Evolutionary conservation across 2,113 vertebrate species (phyloP), one percentile per base, ranked within the genome.

Genomic region (Mustela lutreola): DNA sequence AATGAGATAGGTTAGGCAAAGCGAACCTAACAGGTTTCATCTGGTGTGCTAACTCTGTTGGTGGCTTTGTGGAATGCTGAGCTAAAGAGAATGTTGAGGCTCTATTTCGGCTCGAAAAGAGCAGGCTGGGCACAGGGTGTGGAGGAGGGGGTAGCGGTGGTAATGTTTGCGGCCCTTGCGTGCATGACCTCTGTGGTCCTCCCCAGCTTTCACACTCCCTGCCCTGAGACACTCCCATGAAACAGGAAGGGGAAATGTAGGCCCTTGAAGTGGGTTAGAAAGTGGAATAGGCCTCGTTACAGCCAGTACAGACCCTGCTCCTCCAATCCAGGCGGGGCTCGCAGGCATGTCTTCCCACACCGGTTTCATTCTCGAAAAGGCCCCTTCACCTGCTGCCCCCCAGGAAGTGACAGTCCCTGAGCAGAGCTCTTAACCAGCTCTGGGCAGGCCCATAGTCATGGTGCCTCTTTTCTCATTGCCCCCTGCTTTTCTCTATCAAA

Each of bases 41-140:
- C 33, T 76, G 63, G 73, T 1, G 76, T 71, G 15, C n/a, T 81
- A 53, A 75, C 50, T 87, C 5, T 62, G 4, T 56, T 80, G 71
- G 42, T n/a, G 63, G 48, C 83, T 94, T 89, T 93, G 79, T 87
- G 75, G 73, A 89, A 90, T 48, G 87, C 42, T 76, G 63, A 96
- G 22, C 79, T 96, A 70, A 93, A 83, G 91, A 39, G 42, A 94
- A 70, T 73, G 24, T 53, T 19, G 70, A 92, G 70, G 60, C 31
- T 89, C 28, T 28, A 19, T 85, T 76, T 26, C 93, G n/a, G 53
- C 7, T 90, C 2, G 48, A 24, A 95, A 95, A 81, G 60, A 95
- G 36, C 12, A 67, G 87, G 26, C n/a, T 18, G 80, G 71, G 67
- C 14, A 67, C 5, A 62, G 73, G 39, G 26, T 2, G 18, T 16